phyloP scores from a whole-genome alignment of 2,113 vertebrate genomes.

The Chlorodrepanis virens region DNA sequence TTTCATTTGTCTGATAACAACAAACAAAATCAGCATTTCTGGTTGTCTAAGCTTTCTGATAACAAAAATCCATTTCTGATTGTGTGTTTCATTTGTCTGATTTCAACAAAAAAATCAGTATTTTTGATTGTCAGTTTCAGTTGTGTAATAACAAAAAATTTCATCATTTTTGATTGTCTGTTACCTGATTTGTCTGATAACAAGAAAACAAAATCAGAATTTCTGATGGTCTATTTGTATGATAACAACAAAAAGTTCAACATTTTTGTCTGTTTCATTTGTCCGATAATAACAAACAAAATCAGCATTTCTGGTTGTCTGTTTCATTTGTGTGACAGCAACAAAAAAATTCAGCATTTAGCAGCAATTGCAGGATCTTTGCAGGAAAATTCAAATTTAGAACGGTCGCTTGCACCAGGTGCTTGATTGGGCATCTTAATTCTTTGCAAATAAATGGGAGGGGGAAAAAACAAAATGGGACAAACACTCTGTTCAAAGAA shows the following conservation, averaged over 20 bases:
- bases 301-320: neutral
- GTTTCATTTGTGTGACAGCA: neutral
- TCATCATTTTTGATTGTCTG: neutral
- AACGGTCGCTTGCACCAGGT: neutral
- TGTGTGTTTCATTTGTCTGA: neutral
- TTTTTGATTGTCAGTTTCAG: neutral
- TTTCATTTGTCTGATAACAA: neutral
- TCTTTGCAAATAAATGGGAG: neutral
- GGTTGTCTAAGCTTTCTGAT: too few relatives aligned
- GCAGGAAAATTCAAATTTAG: neutral
- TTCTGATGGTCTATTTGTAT: neutral
- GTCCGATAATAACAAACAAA: neutral
- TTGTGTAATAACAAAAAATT: neutral
- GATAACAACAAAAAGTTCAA: neutral
- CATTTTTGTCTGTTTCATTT: neutral
- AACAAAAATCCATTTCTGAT: neutral
- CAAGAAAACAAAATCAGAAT: too few relatives aligned
- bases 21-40: neutral
- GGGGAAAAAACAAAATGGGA: fast-evolving
- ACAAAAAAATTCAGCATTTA: neutral
- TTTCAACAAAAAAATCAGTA: neutral
- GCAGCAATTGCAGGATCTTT: neutral
- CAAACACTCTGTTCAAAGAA: neutral
- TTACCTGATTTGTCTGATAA: neutral
- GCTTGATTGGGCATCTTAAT: neutral